These are phyloP conservation scores for Apostichopus californicus DNA, from an alignment of 35 echinoderm and acorn worm genomes.

Conservation along the genomic window DNA sequence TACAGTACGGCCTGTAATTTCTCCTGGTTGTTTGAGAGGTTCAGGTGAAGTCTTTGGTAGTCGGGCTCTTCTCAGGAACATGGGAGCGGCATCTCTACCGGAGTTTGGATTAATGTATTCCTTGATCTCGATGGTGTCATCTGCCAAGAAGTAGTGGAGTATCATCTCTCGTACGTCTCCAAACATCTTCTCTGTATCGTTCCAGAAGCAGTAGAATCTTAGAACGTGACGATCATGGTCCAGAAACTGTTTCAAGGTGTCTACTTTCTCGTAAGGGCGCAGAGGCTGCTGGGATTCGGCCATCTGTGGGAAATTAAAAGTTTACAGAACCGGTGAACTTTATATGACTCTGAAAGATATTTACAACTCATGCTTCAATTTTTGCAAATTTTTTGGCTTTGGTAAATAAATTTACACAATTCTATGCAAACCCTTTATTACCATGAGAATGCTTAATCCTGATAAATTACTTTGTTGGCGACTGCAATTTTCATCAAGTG, in stretches of 20 bases:
- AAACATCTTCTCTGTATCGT: slow-evolving; percentile 97
- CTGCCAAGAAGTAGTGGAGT: slow-evolving; percentile 95
- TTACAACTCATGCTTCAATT: too few relatives aligned
- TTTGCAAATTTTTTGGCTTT: too few relatives aligned
- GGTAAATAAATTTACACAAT: too few relatives aligned
- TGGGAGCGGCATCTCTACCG: slow-evolving; percentile 86
- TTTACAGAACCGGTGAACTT: neutral
- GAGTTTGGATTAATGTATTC: slow-evolving; percentile 90
- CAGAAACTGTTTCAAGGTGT: slow-evolving; percentile 98
- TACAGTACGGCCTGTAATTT: slow-evolving; percentile 89
- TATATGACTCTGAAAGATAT: neutral
- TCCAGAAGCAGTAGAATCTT: slow-evolving; percentile 93
- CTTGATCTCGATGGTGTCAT: slow-evolving; percentile 96
- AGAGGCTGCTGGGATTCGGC: slow-evolving; percentile 94
- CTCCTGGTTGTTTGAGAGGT: slow-evolving; percentile 82
- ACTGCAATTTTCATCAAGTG: too few relatives aligned
- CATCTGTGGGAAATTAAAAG: slow-evolving; percentile 64
- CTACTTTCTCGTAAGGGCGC: slow-evolving; percentile 95
- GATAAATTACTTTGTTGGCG: too few relatives aligned
- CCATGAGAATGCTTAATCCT: too few relatives aligned
- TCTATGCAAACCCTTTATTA: too few relatives aligned
- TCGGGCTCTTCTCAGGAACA: slow-evolving; percentile 87
- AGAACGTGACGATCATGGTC: slow-evolving; percentile 97
- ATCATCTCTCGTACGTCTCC: slow-evolving; percentile 96
- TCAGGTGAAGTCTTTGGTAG: slow-evolving; percentile 84